Evolutionary conservation across 2,113 vertebrate species (phyloP), one percentile per base, ranked within the genome.

Genomic region (Sinocyclocheilus grahami): DNA sequence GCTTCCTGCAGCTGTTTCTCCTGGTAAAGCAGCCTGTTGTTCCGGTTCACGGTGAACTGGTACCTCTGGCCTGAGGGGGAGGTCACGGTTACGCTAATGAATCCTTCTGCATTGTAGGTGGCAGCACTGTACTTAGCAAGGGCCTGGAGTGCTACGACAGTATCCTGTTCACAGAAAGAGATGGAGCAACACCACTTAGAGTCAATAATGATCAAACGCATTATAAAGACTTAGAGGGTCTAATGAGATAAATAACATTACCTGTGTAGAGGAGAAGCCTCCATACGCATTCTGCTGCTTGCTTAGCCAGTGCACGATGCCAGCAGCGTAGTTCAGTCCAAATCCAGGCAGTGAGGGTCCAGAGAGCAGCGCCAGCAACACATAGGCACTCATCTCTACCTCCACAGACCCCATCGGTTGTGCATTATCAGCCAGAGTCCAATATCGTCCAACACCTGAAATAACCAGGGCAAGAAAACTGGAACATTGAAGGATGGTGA

Each of bases 211-310:
- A 55, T 20, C 0, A 78, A 55, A 30, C 14, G 0, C 24, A 2
- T 53, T 53, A 48, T 18, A 77, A 18, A 27, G 14, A 14, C 42
- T 14, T 24, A 30, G 13, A 51, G 5, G 30, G 8, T 10, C 3
- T 71, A 39, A 78, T 46, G 4, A 30, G 42, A 63, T 80, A 1
- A 48, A 63, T 48, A 48, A 12, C 5, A n/a, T 82, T 30, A 98
- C 97, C 96, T 96, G 96, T 0, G 96, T 97, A 69, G 96, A 97
- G 2, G 95, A 92, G 92, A 96, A 98, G 0, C 97, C 96, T 7
- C 97, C 97, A 0, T 90, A 95, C 0, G 95, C 85, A 84, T 97
- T 98, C 93, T 97, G 96, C 83, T 97, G 95, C 76, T 89, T 91
- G 42, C 89, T 78, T 3, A 97, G 90, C 97, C 97, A 97, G 71